Evolutionary conservation across 2,797 vertebrate genomes (phyloP).

Genomic region (Botia kubotai): DNA sequence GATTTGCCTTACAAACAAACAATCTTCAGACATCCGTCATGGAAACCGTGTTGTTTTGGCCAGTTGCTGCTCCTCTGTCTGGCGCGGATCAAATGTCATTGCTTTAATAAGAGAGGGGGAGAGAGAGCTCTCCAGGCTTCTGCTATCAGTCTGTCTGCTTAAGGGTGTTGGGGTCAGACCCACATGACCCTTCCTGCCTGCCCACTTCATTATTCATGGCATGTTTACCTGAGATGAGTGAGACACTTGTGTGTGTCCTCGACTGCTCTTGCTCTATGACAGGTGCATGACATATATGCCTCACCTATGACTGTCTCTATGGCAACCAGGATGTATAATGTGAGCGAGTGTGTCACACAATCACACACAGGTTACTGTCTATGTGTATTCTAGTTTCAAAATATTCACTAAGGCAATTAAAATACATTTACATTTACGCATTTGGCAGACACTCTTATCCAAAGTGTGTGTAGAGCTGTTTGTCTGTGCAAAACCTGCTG

Average conservation of each 20-base stretch:
- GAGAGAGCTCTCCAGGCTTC: conserved; percentile 52
- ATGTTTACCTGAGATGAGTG: conserved; percentile 70
- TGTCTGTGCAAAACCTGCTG: too few relatives aligned
- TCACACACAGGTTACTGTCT: too few relatives aligned
- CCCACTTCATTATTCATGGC: conserved; percentile 71
- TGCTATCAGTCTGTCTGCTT: conserved; percentile 62
- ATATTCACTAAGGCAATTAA: background rate
- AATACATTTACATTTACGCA: too few relatives aligned
- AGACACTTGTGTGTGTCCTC: conserved; percentile 36
- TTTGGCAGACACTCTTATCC: too few relatives aligned
- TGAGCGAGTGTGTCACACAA: background rate
- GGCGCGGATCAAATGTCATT: conserved; percentile 75
- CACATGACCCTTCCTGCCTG: conserved; percentile 63
- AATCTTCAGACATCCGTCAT: background rate
- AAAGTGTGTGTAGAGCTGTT: too few relatives aligned
- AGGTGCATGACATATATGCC: conserved; percentile 36
- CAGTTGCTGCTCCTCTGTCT: conserved; percentile 65
- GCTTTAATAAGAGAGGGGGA: conserved; percentile 73
- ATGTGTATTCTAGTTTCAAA: background rate
- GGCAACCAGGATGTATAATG: background rate
- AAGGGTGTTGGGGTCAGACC: conserved; percentile 66
- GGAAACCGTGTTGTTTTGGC: background rate
- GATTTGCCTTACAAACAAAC: background rate
- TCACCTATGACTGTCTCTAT: background rate
- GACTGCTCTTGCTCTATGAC: conserved; percentile 12